A percentile compares a stretch with the other conserved stretches of the same genome.
Evolutionary conservation across 2,113 vertebrate genomes (phyloP).

Genomic region (Pelmatolapia mariae): DNA sequence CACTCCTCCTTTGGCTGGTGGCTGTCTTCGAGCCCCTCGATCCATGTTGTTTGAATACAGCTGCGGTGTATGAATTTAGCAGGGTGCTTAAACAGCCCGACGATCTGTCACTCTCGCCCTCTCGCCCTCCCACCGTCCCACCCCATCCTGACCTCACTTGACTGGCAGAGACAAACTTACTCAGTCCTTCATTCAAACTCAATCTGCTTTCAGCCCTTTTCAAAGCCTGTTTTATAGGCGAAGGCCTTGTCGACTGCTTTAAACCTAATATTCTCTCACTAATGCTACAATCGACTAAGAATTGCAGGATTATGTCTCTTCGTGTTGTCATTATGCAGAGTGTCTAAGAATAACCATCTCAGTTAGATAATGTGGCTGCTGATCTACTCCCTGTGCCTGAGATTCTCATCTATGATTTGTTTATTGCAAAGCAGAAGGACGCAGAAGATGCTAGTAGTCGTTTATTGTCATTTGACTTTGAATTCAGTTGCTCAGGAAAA

Average conservation of each 20-base stretch:
- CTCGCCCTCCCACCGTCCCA: neutral
- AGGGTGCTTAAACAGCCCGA: constrained; percentile 66
- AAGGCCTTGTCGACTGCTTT: constrained; percentile 26
- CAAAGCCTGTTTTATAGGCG: constrained; percentile 30
- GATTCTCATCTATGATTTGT: neutral
- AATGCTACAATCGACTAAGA: constrained; percentile 10
- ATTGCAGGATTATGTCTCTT: constrained; percentile 22
- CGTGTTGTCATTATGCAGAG: constrained; percentile 3
- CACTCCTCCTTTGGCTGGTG: constrained; percentile 24
- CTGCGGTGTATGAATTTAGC: constrained; percentile 74
- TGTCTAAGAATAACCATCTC: neutral
- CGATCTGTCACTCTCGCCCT: constrained; percentile 49
- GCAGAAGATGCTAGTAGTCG: neutral
- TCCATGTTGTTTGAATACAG: constrained; percentile 70
- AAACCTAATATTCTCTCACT: constrained; percentile 25
- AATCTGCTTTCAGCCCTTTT: constrained; percentile 60
- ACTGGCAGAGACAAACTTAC: constrained; percentile 27
- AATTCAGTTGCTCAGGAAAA: neutral
- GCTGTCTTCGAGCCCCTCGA: neutral
- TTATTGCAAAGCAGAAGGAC: neutral
- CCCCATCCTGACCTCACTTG: constrained; percentile 47
- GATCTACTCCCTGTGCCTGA: neutral
- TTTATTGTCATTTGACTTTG: neutral
- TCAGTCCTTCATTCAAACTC: constrained; percentile 52
- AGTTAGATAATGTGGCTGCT: neutral